A percentile compares a stretch with the other conserved stretches of the same genome.
These are phyloP conservation scores for Ageneiosus marmoratus DNA, from an alignment of 2,113 vertebrate genomes.

Conservation along the genomic window DNA sequence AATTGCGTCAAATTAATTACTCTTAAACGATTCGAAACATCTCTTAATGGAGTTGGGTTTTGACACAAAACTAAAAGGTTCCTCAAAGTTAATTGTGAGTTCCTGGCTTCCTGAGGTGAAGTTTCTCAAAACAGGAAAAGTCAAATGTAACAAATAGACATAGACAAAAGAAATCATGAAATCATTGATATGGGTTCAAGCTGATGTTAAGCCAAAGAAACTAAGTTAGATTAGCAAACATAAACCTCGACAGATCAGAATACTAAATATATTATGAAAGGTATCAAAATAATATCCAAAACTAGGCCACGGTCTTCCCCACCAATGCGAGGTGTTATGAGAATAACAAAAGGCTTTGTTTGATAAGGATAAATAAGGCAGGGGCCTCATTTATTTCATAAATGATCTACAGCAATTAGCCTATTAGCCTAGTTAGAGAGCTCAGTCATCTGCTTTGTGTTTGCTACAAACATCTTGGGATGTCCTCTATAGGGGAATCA, in stretches of 20 bases:
- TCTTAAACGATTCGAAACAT: background rate
- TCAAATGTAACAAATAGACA: too few species aligned
- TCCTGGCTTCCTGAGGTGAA: too few species aligned
- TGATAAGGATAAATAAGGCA: slow-evolving; percentile 25
- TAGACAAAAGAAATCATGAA: too few species aligned
- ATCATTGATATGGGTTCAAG: too few species aligned
- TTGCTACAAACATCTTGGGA: slow-evolving; percentile 54
- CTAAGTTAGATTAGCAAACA: background rate
- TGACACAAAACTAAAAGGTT: too few species aligned
- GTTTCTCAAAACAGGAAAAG: too few species aligned
- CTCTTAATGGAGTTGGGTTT: too few species aligned
- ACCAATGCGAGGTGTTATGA: background rate
- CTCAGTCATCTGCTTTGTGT: slow-evolving; percentile 48
- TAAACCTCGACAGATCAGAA: background rate
- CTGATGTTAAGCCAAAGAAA: background rate
- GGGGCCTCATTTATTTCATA: slow-evolving; percentile 29
- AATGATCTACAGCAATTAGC: slow-evolving; percentile 53
- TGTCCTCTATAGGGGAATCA: slow-evolving; percentile 38
- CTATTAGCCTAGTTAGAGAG: slow-evolving; percentile 57
- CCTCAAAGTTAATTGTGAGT: too few species aligned
- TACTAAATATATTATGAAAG: too few species aligned
- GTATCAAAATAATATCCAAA: background rate
- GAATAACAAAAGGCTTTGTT: slow-evolving; percentile 21
- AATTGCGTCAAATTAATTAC: background rate
- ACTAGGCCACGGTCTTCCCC: slow-evolving; percentile 20